Evolutionary conservation across 2,797 vertebrate genomes (phyloP), one percentile per base, ranked within the genome.

Genomic region (Odontamblyopus rebecca): DNA sequence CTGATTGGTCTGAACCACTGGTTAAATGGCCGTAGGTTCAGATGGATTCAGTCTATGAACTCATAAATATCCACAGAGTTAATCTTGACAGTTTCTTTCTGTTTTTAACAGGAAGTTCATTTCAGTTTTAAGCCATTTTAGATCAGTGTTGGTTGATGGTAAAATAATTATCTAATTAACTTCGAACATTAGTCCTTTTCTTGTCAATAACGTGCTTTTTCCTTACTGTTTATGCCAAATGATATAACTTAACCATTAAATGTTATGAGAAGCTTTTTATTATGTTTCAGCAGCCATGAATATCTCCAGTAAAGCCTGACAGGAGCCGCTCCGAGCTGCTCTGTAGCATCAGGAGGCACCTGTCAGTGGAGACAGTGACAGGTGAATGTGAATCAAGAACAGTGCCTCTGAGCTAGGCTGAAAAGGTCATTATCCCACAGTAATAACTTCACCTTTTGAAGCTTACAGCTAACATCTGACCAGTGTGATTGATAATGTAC

Each of bases 291-390:
- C 62, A 66, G 71, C 72, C 82, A 81, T 74, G 73, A 84, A 84
- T 73, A 81, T 78, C 76, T 76, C 67, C 26, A 64, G 72, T 74
- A 9, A 38, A 77, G 54, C 71, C 70, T 80, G 75, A 82, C 54
- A 75, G 74, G 78, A 54, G 59, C 74, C 72, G 62, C 78, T 85
- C 23, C 85, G 85, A 11, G 38, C 51, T 53, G 51, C 73, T 74
- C 71, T 75, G 78, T 74, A 71, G 72, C 75, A 85, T 85, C 85
- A 86, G 76, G 73, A 80, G 82, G 81, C 64, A 61, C 29, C 68
- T 56, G 67, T 85, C 70, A 41, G 67, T 68, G 74, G 74, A 70
- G 75, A 82, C 30, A 78, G 73, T 82, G 83, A 85, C 83, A 76
- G 79, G 23, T 23, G 23, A 23, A 23, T 81, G 74, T 26, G 76